These are phyloP conservation scores for Crocodylus rhombifer DNA, from an alignment of 2,797 vertebrate species.

Conservation along the genomic window DNA sequence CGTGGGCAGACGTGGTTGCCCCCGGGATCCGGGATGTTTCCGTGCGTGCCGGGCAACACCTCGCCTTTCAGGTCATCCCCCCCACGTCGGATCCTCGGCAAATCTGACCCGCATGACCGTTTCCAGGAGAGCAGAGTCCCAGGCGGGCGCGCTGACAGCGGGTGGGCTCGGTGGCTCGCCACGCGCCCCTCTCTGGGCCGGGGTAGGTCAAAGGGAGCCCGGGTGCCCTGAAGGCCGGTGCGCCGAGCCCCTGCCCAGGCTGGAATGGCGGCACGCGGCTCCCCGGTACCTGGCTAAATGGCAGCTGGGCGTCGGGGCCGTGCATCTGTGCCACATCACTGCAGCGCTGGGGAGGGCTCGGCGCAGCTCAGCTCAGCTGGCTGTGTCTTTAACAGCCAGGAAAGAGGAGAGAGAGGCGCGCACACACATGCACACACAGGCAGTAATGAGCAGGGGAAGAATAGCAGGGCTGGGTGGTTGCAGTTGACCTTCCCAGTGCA, in stretches of 20 bases:
- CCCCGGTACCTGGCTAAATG: neutral
- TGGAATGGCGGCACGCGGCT: neutral
- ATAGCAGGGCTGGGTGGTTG: neutral
- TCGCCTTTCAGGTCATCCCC: neutral
- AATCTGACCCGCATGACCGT: neutral
- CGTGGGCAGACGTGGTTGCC: no score
- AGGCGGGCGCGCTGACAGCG: neutral
- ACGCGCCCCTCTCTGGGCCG: rapidly evolving
- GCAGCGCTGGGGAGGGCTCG: neutral
- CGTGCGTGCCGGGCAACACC: neutral
- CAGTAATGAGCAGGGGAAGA: neutral
- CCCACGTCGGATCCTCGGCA: neutral
- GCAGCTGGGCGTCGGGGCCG: rapidly evolving
- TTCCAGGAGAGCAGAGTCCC: neutral
- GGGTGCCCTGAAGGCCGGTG: neutral
- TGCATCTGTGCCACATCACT: neutral
- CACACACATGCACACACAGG: neutral
- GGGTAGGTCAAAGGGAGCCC: neutral
- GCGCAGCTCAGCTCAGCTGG: neutral
- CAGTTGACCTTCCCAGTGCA: neutral
- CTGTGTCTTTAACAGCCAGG: neutral
- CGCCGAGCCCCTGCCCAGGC: neutral
- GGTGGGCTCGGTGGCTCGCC: neutral
- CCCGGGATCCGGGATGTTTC: neutral
- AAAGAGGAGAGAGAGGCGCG: neutral